phyloP scores from a whole-genome alignment of 1,140 invertebrate genomes.

The Plutomurus gul region DNA sequence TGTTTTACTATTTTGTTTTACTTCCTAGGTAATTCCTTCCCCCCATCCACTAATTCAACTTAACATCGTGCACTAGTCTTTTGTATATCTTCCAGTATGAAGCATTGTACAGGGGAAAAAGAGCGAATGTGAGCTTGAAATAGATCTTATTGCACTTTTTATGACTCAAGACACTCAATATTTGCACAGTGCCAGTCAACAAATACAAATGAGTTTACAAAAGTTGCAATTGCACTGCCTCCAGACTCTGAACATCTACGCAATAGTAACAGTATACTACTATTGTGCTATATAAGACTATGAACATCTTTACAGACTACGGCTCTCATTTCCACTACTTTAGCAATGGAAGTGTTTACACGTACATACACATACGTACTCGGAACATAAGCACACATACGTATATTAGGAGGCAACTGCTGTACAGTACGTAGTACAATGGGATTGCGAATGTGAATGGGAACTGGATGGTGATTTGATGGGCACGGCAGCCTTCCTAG shows the following conservation, averaged over 20 bases:
- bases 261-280: background rate
- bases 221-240: slow-evolving; percentile 2
- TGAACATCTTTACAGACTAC: no score
- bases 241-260: background rate
- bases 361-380: background rate
- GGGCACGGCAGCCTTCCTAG: slow-evolving; percentile 14
- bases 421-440: background rate
- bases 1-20: slow-evolving; percentile 18
- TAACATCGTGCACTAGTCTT: background rate
- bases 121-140: background rate
- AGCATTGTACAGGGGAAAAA: background rate
- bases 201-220: slow-evolving; percentile 24
- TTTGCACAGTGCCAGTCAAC: slow-evolving; percentile 6
- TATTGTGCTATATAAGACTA: background rate
- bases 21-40: background rate
- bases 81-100: background rate
- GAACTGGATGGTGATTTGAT: slow-evolving; percentile 24
- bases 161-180: slow-evolving; percentile 1
- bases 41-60: background rate
- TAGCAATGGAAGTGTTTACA: background rate
- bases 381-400: background rate
- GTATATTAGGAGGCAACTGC: no score
- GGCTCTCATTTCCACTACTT: no score
- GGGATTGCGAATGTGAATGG: slow-evolving; percentile 24
- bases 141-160: slow-evolving; percentile 11